Percentiles rank a stretch among this genome's conserved stretches.
phyloP scores from a whole-genome alignment of 2,113 vertebrate genomes.

The Charina bottae region DNA sequence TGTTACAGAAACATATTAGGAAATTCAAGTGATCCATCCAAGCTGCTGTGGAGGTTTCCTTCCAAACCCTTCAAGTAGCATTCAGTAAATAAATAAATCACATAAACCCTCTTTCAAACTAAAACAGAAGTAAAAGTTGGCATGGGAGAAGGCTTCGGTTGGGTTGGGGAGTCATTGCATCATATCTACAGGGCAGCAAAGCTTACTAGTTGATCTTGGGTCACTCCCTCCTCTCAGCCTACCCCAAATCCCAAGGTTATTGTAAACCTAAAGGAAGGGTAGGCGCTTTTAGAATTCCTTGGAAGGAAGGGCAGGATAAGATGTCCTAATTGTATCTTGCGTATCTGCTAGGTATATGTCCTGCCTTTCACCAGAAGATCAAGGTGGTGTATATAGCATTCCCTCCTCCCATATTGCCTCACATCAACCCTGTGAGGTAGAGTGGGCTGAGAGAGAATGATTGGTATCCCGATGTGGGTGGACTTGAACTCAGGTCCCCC shows the following conservation, averaged over 20 bases:
- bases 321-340: neutral
- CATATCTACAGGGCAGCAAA: neutral
- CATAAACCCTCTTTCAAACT: neutral
- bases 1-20: neutral
- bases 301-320: neutral
- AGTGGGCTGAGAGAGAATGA: neutral
- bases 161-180: neutral
- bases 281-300: neutral
- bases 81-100: neutral
- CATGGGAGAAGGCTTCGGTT: neutral
- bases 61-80: neutral
- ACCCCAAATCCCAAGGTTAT: neutral
- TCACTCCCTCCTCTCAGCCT: neutral
- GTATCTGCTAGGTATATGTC: neutral
- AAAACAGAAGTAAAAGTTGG: neutral
- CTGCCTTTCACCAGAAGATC: neutral
- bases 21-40: neutral
- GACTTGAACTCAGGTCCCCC: neutral
- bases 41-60: neutral
- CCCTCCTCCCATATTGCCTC: neutral
- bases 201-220: neutral
- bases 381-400: neutral
- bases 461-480: neutral
- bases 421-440: neutral
- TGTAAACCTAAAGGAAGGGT: neutral